Evolutionary conservation across 1,140 invertebrate species (phyloP).

Genomic region (Caenorhabditis tropicalis): DNA sequence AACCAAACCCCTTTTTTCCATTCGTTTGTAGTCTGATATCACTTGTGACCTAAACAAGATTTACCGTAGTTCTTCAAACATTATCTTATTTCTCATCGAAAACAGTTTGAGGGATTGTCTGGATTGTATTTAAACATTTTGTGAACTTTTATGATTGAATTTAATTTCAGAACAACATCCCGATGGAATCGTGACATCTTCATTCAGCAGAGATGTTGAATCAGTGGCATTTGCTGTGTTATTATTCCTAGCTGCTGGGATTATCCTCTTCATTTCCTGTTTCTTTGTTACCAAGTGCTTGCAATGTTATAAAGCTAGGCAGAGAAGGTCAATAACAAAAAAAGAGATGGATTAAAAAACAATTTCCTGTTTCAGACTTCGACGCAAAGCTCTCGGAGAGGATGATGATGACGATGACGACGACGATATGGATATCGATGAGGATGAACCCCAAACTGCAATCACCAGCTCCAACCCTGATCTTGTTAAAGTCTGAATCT

Average conservation of each 20-base stretch:
- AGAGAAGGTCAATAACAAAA: neutral
- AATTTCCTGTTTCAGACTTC: slow-evolving; percentile 23
- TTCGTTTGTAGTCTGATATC: neutral
- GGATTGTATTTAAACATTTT: no score
- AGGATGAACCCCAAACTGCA: neutral
- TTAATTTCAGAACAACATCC: neutral
- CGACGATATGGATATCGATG: slow-evolving; percentile 17
- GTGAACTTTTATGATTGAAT: neutral
- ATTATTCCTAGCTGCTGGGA: neutral
- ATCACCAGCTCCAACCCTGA: neutral
- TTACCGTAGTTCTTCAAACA: no score
- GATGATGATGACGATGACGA: slow-evolving; percentile 24
- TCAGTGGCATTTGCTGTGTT: slow-evolving; percentile 1
- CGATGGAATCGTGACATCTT: slow-evolving; percentile 1
- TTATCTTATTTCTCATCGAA: no score
- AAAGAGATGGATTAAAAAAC: neutral
- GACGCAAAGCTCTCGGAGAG: slow-evolving; percentile 32
- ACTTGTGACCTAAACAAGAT: neutral
- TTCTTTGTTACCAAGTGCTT: slow-evolving; percentile 29
- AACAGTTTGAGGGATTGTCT: no score
- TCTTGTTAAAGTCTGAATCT: slow-evolving; percentile 5
- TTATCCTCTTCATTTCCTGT: slow-evolving; percentile 17
- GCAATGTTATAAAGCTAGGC: slow-evolving; percentile 13
- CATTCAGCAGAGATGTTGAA: slow-evolving; percentile 16
- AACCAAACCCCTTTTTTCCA: neutral